phyloP scores from a whole-genome alignment of 2,113 vertebrate species.

The western clawed frog (Xenopus tropicalis) region DNA sequence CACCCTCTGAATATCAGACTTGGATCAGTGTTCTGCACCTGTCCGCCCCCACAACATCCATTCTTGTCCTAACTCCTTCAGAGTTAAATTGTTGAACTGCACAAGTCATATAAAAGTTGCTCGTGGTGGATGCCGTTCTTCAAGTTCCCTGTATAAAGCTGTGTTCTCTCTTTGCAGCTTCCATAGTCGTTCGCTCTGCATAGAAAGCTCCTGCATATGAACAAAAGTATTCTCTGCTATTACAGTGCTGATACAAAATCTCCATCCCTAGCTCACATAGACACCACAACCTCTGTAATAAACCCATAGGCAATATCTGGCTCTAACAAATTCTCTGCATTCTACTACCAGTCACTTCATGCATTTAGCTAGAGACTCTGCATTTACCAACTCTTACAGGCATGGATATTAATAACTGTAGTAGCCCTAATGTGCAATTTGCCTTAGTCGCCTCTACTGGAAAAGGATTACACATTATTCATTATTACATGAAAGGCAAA shows the following conservation, averaged over 20 bases:
- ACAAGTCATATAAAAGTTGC: conserved; percentile 24
- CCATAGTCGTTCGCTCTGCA: conserved; percentile 31
- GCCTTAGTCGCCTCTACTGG: too few relatives aligned
- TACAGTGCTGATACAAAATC: neutral
- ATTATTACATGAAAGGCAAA: too few relatives aligned
- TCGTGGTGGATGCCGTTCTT: conserved; percentile 20
- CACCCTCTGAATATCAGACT: too few relatives aligned
- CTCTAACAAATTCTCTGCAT: neutral
- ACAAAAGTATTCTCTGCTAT: neutral
- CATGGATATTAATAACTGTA: too few relatives aligned
- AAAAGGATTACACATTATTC: too few relatives aligned
- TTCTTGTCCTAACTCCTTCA: too few relatives aligned
- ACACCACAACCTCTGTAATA: neutral
- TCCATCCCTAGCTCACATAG: neutral
- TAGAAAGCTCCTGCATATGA: conserved; percentile 23
- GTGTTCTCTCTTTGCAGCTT: conserved; percentile 35
- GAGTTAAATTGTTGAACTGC: too few relatives aligned
- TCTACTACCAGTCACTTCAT: neutral
- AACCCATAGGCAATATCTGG: neutral
- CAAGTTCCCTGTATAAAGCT: conserved; percentile 33
- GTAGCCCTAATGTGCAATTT: too few relatives aligned
- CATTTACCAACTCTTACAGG: too few relatives aligned
- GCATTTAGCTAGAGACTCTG: neutral
- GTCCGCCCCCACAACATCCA: too few relatives aligned
- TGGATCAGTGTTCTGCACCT: too few relatives aligned